Evolutionary conservation across 2,797 vertebrate genomes (phyloP).

Genomic region (Halcyon smyrnensis): DNA sequence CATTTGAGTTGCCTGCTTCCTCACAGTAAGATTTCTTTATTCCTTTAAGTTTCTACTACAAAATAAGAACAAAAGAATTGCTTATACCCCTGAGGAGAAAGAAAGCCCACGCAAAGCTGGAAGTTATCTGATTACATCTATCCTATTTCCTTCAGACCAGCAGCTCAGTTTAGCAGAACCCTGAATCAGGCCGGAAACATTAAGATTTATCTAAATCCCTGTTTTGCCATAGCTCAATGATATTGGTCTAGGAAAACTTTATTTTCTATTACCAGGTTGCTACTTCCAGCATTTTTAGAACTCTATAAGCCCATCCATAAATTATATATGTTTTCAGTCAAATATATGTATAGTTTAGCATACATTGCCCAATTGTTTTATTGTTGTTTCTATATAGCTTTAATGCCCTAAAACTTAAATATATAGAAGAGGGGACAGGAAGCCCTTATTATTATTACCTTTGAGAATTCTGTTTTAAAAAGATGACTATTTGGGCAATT

Average conservation of each 20-base stretch:
- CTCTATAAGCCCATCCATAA: background rate
- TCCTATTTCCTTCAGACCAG: background rate
- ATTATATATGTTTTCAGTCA: background rate
- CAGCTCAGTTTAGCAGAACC: background rate
- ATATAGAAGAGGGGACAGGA: background rate
- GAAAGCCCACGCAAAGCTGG: background rate
- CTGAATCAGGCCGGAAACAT: background rate
- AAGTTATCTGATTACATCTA: background rate
- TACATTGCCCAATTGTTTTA: background rate
- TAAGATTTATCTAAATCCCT: background rate
- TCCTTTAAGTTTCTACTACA: background rate
- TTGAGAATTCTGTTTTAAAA: conserved; percentile 42
- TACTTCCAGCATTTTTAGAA: background rate
- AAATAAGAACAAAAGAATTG: background rate
- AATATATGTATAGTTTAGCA: background rate
- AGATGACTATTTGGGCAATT: conserved; percentile 5
- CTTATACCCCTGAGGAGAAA: background rate
- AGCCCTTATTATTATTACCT: background rate
- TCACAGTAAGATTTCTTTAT: background rate
- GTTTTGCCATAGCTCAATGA: background rate
- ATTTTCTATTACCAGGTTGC: background rate
- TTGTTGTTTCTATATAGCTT: background rate
- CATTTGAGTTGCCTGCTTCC: background rate
- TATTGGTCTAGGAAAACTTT: background rate
- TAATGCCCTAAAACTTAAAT: conserved; percentile 3